Base-by-base conservation (phyloP, 2,888 invertebrate species). In the Rotaria magnacalcarata region DNA sequence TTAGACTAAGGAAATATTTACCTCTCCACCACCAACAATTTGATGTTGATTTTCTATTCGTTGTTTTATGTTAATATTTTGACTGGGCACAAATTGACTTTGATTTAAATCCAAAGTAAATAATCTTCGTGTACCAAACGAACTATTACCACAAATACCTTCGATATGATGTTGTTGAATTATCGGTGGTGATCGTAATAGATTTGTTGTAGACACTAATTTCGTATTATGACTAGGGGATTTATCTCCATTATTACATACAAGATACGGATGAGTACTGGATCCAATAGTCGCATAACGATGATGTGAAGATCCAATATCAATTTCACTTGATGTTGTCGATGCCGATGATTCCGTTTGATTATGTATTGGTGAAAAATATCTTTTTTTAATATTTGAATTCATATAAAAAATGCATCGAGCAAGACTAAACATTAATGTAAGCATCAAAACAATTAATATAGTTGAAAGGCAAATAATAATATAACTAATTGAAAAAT, bases 141-240 rank as follows among this genome's bases (percentile, higher is more conserved):
- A 7, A 80, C 80, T 80, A 47, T 80, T 80, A 47, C 80, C 80
- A 80, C 80, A 80, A n/a, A 80, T 19, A 80, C 80, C n/a, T 80
- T 80, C 47, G 2, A 80, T 80, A 47, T 80, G 80, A 47, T 80
- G 0, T n/a, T 80, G 47, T 47, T 47, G 80, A 80, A 2, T 80
- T 47, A 2, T 24, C 21, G 80, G 19, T 34, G 67, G 67, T 67
- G 67, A 16, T 41, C 67, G 80, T 80, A 80, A 47, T 47, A 80
- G 16, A 24, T 3, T 80, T 80, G 43, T 80, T 74, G 74, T 34
- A 47, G 80, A 11, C 2, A 80, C 24, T 47, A n/a, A 47, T 80
- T 43, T 80, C 3, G 80, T 2, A 47, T 80, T 14, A 11, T 43
- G 24, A n/a, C 24, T 16, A 24, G 80, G 47, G 21, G 47, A 24